These are phyloP conservation scores for Gobionotothen gibberifrons DNA, from an alignment of 2,797 vertebrate genomes.

Conservation along the genomic window DNA sequence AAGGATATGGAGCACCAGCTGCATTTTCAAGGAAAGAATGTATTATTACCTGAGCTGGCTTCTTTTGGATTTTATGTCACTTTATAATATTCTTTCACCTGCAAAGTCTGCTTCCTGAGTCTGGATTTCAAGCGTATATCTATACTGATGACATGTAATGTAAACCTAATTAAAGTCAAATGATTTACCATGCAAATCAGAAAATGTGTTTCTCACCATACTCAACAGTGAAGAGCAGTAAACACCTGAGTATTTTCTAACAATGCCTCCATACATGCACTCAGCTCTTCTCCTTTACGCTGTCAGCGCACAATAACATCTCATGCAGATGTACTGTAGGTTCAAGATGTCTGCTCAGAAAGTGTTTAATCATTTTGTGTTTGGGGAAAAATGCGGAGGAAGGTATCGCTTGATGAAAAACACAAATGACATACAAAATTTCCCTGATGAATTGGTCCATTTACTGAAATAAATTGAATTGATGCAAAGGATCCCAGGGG, in stretches of 20 bases:
- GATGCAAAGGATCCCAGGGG: conserved; percentile 79
- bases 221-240: conserved; percentile 44
- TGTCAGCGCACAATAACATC: conserved; percentile 41
- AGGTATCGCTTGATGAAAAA: conserved; percentile 75
- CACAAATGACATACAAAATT: conserved; percentile 75
- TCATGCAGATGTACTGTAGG: conserved; percentile 42
- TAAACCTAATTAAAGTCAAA: conserved; percentile 39
- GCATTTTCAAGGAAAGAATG: conserved; percentile 33
- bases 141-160: conserved; percentile 21
- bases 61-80: conserved; percentile 24
- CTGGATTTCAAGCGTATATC: conserved; percentile 11
- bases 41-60: conserved; percentile 34
- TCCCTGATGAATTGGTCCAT: conserved; percentile 82
- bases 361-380: conserved; percentile 69
- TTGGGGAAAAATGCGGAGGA: conserved; percentile 46
- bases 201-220: conserved; percentile 20
- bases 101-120: background rate
- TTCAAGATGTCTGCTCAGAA: conserved; percentile 52
- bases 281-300: conserved; percentile 2
- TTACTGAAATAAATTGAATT: conserved; percentile 84
- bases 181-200: conserved; percentile 29
- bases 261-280: conserved; percentile 16
- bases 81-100: conserved; percentile 4
- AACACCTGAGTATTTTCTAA: conserved; percentile 39
- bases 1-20: conserved; percentile 51